phyloP scores from a whole-genome alignment of 2,113 vertebrate species.

The Orycteropus afer region DNA sequence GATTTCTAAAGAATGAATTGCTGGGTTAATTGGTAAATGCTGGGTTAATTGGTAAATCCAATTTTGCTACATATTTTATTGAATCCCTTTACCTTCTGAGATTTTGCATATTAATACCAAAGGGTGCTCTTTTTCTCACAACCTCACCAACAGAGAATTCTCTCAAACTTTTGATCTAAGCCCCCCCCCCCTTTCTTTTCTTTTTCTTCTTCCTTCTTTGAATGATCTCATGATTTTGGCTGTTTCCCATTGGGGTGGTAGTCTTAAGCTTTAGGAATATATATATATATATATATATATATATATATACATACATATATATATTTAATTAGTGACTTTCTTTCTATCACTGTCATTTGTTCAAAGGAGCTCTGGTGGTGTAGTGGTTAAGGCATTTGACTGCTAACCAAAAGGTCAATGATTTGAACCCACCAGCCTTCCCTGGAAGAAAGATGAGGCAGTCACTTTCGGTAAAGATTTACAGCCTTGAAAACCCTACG shows the following conservation, averaged over 20 bases:
- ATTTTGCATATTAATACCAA: not conserved
- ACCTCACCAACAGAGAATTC: not conserved
- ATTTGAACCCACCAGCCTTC: too few species aligned
- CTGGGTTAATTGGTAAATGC: not conserved
- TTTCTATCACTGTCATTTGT: not conserved
- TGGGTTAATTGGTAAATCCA: not conserved
- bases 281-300: too few species aligned
- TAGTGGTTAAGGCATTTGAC: too few species aligned
- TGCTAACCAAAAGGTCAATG: too few species aligned
- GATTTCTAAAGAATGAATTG: not conserved
- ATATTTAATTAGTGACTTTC: not conserved
- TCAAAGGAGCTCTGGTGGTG: too few species aligned
- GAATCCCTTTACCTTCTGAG: not conserved
- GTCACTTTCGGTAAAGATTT: too few species aligned
- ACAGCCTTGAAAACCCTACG: too few species aligned
- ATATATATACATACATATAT: too few species aligned
- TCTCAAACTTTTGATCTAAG: not conserved
- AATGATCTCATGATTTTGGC: not conserved
- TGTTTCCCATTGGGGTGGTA: not conserved
- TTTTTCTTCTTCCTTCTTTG: not conserved
- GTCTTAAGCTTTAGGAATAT: too few species aligned
- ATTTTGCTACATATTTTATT: not conserved
- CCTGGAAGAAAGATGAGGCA: too few species aligned
- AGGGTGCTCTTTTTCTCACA: not conserved
- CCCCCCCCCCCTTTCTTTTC: too few species aligned